These are phyloP conservation scores for Characodon lateralis DNA, from an alignment of 2,797 vertebrate genomes.

Conservation along the genomic window DNA sequence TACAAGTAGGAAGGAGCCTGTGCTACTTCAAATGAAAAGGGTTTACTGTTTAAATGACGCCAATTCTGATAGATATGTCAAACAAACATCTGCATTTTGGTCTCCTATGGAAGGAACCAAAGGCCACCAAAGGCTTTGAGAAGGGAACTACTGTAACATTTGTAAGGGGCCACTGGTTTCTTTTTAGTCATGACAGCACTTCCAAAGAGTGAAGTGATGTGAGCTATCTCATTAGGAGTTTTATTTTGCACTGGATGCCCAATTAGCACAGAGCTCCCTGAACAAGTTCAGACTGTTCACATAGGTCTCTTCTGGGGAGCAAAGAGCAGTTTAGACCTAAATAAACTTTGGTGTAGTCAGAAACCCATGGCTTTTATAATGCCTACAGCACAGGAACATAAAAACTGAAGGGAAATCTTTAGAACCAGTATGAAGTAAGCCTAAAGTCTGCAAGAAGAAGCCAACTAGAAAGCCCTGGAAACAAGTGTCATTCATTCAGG, in stretches of 20 bases:
- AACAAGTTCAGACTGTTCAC: constrained; percentile 68
- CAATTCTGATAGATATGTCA: neutral
- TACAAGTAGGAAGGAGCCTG: constrained; percentile 18
- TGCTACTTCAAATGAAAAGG: constrained; percentile 21
- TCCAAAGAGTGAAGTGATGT: constrained; percentile 48
- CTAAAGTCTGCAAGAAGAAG: constrained; percentile 26
- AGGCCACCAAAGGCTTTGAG: neutral
- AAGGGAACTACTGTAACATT: constrained; percentile 26
- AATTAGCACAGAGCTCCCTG: constrained; percentile 67
- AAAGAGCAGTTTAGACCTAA: constrained; percentile 73
- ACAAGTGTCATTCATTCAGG: constrained; percentile 32
- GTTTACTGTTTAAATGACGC: neutral
- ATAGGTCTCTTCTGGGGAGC: constrained; percentile 61
- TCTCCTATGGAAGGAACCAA: constrained; percentile 2
- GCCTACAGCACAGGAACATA: constrained; percentile 22
- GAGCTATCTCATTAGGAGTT: constrained; percentile 64
- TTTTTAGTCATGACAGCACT: constrained; percentile 41
- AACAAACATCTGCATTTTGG: constrained; percentile 19
- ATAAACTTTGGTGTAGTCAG: constrained; percentile 64
- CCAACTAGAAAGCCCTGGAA: constrained; percentile 31
- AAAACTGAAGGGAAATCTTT: constrained; percentile 37
- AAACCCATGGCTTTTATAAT: constrained; percentile 47
- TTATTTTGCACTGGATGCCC: constrained; percentile 55
- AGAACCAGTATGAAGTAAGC: constrained; percentile 33
- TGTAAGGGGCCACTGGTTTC: constrained; percentile 28